Evolutionary conservation across 2,797 vertebrate species (phyloP).

Genomic region (Triplophysa yarkandensis): DNA sequence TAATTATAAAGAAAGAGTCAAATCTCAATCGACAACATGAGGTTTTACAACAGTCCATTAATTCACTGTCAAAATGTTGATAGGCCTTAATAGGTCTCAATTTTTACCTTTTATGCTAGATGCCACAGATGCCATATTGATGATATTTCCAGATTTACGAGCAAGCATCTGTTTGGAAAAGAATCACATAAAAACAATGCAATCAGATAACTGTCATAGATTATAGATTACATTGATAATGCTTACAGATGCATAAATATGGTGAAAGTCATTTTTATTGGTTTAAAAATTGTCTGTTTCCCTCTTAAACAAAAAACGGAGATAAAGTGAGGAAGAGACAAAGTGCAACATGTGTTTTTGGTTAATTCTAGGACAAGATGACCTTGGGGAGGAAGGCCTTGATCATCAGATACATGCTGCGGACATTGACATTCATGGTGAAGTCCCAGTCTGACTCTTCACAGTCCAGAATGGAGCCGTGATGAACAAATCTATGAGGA

Average conservation of each 20-base stretch:
- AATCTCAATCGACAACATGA: background rate
- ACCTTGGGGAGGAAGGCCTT: slow-evolving; percentile 92
- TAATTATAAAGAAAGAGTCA: slow-evolving; percentile 14
- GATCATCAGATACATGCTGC: slow-evolving; percentile 96
- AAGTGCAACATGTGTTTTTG: slow-evolving; percentile 35
- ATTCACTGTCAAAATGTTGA: slow-evolving; percentile 16
- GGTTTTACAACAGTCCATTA: slow-evolving; percentile 5
- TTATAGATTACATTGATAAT: background rate
- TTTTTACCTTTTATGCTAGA: slow-evolving; percentile 91
- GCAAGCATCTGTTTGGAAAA: slow-evolving; percentile 83
- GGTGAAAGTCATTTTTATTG: background rate
- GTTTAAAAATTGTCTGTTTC: background rate
- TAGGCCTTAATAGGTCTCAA: background rate
- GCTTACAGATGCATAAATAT: background rate
- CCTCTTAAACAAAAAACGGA: background rate
- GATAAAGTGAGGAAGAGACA: background rate
- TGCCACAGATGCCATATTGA: slow-evolving; percentile 96
- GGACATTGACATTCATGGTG: slow-evolving; percentile 90
- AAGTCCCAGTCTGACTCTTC: slow-evolving; percentile 93
- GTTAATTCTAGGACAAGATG: slow-evolving; percentile 55
- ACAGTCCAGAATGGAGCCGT: slow-evolving; percentile 89
- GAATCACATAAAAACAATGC: background rate
- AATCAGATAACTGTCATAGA: background rate
- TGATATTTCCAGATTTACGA: slow-evolving; percentile 90
- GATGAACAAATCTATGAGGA: slow-evolving; percentile 86